Evolutionary conservation across 2,797 vertebrate species (phyloP).

Genomic region (Rhinichthys osculus): DNA sequence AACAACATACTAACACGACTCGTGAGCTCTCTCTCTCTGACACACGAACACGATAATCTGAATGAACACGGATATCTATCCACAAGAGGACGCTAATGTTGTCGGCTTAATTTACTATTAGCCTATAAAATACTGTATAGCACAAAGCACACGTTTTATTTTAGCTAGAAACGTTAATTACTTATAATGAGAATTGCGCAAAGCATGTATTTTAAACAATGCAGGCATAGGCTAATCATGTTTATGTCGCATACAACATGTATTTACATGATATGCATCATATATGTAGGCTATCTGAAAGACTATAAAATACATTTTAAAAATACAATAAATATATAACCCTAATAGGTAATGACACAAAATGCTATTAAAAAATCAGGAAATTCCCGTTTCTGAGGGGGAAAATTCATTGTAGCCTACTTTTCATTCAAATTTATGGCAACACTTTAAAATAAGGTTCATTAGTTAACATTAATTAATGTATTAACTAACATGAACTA

Average conservation of each 20-base stretch:
- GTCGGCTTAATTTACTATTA: neutral
- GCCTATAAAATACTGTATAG: neutral
- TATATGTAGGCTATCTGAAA: neutral
- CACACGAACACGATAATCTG: no score
- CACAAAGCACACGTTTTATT: no score
- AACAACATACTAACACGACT: neutral
- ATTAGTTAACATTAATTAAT: no score
- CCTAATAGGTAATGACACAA: no score
- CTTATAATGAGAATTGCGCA: neutral
- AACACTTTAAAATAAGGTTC: no score
- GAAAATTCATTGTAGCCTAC: no score
- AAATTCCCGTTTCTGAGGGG: no score
- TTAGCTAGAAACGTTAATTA: no score
- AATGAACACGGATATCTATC: neutral
- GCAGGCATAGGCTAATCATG: neutral
- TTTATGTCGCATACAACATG: neutral
- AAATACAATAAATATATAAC: neutral
- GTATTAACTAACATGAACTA: no score
- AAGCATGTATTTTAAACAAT: neutral
- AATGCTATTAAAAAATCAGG: no score
- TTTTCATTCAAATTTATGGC: no score
- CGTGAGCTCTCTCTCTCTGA: neutral
- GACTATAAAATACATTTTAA: neutral
- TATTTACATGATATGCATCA: neutral
- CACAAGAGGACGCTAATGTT: neutral